Evolutionary conservation across 1,140 invertebrate genomes (phyloP).

Genomic region (Caenorhabditis inopinata): DNA sequence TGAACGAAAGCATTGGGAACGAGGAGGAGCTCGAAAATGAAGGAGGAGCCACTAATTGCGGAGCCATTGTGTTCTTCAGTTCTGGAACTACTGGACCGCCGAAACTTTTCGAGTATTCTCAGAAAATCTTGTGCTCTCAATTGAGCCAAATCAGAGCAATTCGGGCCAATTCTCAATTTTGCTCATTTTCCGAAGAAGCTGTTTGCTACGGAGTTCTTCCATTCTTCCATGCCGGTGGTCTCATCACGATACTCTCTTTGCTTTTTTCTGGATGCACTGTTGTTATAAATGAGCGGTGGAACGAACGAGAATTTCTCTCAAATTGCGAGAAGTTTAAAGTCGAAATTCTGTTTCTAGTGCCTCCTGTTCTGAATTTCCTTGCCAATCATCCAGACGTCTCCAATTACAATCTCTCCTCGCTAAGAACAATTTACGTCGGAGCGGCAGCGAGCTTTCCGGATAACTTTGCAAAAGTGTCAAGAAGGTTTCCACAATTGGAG

Average conservation of each 20-base stretch:
- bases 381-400: conserved; percentile 19
- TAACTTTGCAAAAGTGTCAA: not conserved
- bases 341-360: conserved; percentile 26
- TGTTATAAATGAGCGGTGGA: conserved; percentile 42
- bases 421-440: conserved; percentile 40
- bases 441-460: not conserved
- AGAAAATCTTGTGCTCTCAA: conserved; percentile 45
- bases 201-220: conserved; percentile 47
- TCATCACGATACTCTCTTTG: conserved; percentile 50
- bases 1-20: too few species aligned
- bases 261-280: conserved; percentile 44
- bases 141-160: conserved; percentile 36
- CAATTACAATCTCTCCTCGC: not conserved
- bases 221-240: conserved; percentile 54
- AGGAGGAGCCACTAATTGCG: too few species aligned
- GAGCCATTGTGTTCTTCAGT: conserved; percentile 51
- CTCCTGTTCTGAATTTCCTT: conserved; percentile 43
- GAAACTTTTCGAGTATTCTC: conserved; percentile 41
- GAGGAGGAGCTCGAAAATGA: too few species aligned
- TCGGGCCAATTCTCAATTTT: not conserved
- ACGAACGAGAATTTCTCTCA: conserved; percentile 40
- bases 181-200: conserved; percentile 15
- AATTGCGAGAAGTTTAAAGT: conserved; percentile 43
- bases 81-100: conserved; percentile 55
- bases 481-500: not conserved